phyloP scores from a whole-genome alignment of 2,797 vertebrate genomes.

The Cossypha heuglini region DNA sequence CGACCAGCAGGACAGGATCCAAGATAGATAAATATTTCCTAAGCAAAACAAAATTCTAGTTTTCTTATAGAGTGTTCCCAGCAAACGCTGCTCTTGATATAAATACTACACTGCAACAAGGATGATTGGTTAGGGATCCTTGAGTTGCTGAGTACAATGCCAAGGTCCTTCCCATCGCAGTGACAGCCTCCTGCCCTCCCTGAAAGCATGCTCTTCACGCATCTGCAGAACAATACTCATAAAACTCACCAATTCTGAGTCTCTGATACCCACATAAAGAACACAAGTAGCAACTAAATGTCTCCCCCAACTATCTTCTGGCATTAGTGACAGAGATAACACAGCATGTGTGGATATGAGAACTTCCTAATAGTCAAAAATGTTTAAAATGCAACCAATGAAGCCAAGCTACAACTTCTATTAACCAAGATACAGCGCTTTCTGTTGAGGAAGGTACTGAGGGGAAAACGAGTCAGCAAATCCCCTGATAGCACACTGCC shows the following conservation, averaged over 20 bases:
- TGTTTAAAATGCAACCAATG: not conserved
- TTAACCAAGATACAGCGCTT: rapidly evolving
- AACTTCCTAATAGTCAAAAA: not conserved
- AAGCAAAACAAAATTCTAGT: not conserved
- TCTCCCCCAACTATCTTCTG: not conserved
- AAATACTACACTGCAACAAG: not conserved
- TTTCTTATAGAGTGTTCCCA: not conserved
- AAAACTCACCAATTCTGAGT: not conserved
- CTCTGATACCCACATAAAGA: not conserved
- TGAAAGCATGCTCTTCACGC: rapidly evolving
- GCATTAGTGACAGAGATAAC: not conserved
- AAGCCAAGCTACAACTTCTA: not conserved
- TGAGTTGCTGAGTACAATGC: not conserved
- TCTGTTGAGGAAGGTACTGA: not conserved
- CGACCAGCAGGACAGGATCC: not conserved
- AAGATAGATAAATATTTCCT: not conserved
- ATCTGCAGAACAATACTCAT: not conserved
- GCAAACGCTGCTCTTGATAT: not conserved
- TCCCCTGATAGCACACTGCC: not conserved
- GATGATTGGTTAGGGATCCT: not conserved
- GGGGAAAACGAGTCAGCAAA: not conserved
- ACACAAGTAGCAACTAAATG: not conserved
- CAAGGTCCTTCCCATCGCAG: not conserved
- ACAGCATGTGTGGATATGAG: rapidly evolving
- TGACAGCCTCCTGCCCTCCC: not conserved